These are phyloP conservation scores for Chaenocephalus aceratus DNA, from an alignment of 2,113 vertebrate species.

Conservation along the genomic window DNA sequence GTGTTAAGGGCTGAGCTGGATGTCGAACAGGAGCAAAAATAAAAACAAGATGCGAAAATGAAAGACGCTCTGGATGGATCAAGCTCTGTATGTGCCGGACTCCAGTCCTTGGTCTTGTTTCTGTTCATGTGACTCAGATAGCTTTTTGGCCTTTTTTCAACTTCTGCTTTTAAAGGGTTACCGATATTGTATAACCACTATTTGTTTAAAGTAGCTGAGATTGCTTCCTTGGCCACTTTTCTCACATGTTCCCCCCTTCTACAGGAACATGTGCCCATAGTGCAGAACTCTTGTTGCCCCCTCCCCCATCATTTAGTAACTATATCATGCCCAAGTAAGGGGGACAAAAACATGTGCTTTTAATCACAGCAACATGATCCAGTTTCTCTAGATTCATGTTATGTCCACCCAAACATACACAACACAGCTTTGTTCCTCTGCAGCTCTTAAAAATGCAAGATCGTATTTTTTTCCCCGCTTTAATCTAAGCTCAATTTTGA, in stretches of 20 bases:
- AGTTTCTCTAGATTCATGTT: slow-evolving; percentile 57
- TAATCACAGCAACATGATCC: slow-evolving; percentile 65
- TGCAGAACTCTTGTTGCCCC: slow-evolving; percentile 26
- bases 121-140: not conserved
- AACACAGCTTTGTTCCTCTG: slow-evolving; percentile 25
- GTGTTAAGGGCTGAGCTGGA: slow-evolving; percentile 12
- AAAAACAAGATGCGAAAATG: slow-evolving; percentile 5
- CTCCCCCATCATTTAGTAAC: slow-evolving; percentile 40
- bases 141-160: not conserved
- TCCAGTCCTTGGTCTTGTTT: not conserved
- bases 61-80: not conserved
- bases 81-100: not conserved
- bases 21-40: slow-evolving; percentile 38
- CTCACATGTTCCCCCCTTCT: slow-evolving; percentile 24
- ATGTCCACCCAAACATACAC: slow-evolving; percentile 28
- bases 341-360: slow-evolving; percentile 75
- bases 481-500: slow-evolving; percentile 6
- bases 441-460: not conserved
- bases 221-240: slow-evolving; percentile 10
- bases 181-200: not conserved
- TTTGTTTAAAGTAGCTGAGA: not conserved
- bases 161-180: not conserved
- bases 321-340: slow-evolving; percentile 40
- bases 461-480: slow-evolving; percentile 4
- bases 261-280: slow-evolving; percentile 36